These are phyloP conservation scores for Vulpes lagopus DNA, from an alignment of 2,113 vertebrate species.

Conservation along the genomic window DNA sequence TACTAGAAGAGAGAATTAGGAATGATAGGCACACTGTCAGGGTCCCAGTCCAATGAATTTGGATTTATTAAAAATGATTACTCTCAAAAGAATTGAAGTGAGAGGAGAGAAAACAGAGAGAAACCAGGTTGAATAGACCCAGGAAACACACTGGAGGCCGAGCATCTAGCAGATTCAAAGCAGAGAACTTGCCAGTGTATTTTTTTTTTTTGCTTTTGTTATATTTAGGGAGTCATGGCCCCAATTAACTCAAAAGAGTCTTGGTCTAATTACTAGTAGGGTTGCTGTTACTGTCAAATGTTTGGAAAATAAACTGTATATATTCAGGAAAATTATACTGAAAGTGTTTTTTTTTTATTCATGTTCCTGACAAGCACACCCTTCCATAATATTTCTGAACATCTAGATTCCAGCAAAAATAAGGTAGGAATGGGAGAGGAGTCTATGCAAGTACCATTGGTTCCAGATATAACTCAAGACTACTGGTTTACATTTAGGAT, in stretches of 20 bases:
- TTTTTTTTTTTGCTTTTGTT: not conserved
- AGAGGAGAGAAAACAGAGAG: not conserved
- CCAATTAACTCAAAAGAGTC: not conserved
- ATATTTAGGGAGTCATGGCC: not conserved
- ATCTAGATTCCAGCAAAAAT: not conserved
- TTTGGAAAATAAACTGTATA: not conserved
- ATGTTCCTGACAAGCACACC: not conserved
- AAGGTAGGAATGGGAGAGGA: not conserved
- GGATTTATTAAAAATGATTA: not conserved
- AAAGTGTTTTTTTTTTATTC: not conserved
- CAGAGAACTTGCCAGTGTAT: fast-evolving
- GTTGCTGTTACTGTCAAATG: not conserved
- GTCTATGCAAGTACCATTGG: not conserved
- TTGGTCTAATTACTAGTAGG: not conserved
- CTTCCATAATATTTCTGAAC: not conserved
- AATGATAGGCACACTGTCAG: not conserved
- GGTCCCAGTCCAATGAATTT: not conserved
- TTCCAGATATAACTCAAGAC: fast-evolving
- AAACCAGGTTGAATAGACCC: not conserved
- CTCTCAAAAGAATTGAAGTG: not conserved
- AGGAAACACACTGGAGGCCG: not conserved
- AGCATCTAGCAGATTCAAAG: not conserved
- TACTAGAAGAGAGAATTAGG: not conserved
- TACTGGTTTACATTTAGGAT: not conserved
- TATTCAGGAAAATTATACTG: not conserved